Evolutionary conservation across 2,888 invertebrate genomes (phyloP), one percentile per base, ranked within the genome.

Genomic region (Selenia dentaria): DNA sequence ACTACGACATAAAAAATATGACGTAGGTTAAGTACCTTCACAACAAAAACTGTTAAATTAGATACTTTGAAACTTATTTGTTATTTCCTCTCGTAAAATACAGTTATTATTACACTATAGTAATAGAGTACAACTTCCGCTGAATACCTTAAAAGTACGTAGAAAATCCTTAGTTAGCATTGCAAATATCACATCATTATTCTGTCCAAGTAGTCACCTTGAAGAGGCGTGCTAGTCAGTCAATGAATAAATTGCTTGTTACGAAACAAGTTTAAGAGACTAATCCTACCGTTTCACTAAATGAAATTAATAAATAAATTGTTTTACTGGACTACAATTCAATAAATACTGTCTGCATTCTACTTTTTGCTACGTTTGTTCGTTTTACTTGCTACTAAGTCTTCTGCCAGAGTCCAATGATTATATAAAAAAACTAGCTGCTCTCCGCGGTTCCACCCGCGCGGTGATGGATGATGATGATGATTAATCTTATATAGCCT

Each of bases 91-190:
- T 9, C 25, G 12, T 43, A 32, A 35, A 34, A 28, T 16, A 39
- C 42, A 33, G 41, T 42, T 62, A 37, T 28, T 62, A 41, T 33
- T 42, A 42, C 32, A 38, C 41, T 36, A 26, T 59, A 56, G 60
- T 57, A 68, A 59, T 70, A 64, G 62, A 58, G 34, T 54, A 42
- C 59, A 40, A 67, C 70, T 74, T 78, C 76, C 74, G 65, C 14
- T 36, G 31, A 50, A 25, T 44, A 41, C 28, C 36, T 29, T 34
- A 42, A 33, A 41, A 38, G 32, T 27, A 41, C 14, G 22, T 37
- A 39, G 35, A 51, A 42, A 40, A 29, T 41, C 33, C 35, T 27
- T 45, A 41, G n/a, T 43, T 37, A 40, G 45, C 36, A 47, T 41
- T 48, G 39, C 47, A 50, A 49, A 48, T 36, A 24, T 12, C 16